Evolutionary conservation across 2,113 vertebrate species (phyloP).

Genomic region (Varanus salvator): DNA sequence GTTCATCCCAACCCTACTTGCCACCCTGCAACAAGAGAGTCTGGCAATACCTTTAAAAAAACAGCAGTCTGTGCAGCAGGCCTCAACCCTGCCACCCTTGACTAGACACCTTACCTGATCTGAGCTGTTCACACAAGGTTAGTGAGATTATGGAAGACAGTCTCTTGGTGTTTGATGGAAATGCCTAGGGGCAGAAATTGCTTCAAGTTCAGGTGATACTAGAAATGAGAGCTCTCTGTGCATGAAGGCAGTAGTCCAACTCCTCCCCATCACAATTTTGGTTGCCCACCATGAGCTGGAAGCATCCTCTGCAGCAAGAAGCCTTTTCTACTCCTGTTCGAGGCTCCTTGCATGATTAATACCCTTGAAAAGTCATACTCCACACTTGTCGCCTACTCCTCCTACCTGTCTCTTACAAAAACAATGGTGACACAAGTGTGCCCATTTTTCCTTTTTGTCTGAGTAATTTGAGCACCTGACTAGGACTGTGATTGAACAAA

Average conservation of each 20-base stretch:
- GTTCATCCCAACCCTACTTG: no score
- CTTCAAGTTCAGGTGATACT: not conserved
- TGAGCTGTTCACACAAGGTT: not conserved
- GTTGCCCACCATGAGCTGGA: not conserved
- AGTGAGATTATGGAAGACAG: not conserved
- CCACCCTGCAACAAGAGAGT: not conserved
- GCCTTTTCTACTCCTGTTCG: not conserved
- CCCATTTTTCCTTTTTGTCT: not conserved
- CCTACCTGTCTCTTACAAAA: not conserved
- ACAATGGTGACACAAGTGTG: not conserved
- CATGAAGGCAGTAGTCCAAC: no score
- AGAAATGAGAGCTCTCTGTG: not conserved
- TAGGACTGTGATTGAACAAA: not conserved
- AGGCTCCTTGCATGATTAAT: not conserved
- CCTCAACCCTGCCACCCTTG: not conserved
- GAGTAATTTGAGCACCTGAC: not conserved
- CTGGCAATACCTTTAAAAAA: not conserved
- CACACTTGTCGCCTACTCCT: not conserved
- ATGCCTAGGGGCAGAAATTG: not conserved
- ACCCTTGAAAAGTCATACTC: not conserved
- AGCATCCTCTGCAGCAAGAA: not conserved
- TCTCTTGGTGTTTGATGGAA: not conserved
- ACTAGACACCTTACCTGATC: not conserved
- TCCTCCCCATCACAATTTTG: not conserved
- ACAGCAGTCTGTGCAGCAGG: not conserved